phyloP scores from a whole-genome alignment of 2,888 invertebrate species.

The Noctua pronuba region DNA sequence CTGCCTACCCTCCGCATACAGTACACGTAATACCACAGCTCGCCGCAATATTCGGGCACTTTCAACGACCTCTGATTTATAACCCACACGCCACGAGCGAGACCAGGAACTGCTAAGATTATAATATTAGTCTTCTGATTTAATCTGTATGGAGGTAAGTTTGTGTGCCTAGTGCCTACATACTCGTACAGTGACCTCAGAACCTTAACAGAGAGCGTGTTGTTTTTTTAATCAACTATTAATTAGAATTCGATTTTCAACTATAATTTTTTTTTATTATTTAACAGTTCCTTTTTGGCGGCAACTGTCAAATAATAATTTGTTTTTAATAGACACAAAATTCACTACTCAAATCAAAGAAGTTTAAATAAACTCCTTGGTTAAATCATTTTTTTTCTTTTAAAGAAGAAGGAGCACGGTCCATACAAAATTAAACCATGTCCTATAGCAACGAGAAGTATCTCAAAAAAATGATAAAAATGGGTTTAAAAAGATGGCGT shows the following conservation, averaged over 20 bases:
- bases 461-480: too few species aligned
- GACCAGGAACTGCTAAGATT: conserved; percentile 51
- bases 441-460: too few species aligned
- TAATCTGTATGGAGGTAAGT: background rate
- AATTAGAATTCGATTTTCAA: background rate
- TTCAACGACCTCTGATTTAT: conserved; percentile 73
- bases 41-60: conserved; percentile 73
- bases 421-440: too few species aligned
- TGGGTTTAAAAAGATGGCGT: too few species aligned
- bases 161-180: too few species aligned
- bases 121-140: conserved; percentile 30
- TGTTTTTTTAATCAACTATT: background rate
- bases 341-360: too few species aligned
- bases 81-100: conserved; percentile 58
- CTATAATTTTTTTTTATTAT: background rate
- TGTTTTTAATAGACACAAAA: too few species aligned
- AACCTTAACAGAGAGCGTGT: background rate
- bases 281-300: too few species aligned
- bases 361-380: too few species aligned
- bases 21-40: conserved; percentile 51
- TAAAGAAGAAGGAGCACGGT: too few species aligned
- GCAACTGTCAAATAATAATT: too few species aligned
- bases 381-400: too few species aligned
- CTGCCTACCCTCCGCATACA: conserved; percentile 37
- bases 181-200: background rate